Conservation (phyloP, 2,888 invertebrate genomes). For the Lithophane leautieri region DNA sequence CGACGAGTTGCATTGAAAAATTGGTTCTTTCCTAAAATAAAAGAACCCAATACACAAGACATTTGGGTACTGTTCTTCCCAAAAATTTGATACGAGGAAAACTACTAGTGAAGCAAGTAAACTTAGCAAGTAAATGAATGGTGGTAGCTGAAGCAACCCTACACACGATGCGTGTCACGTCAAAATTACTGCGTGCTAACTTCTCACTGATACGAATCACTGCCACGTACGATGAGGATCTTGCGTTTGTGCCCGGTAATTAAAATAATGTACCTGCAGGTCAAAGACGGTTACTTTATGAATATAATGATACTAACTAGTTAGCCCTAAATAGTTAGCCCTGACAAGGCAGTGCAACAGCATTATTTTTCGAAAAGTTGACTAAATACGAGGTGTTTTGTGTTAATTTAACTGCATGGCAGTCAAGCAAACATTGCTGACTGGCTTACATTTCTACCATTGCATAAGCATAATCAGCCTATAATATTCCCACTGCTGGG, state of each 20-base stretch:
- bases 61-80: background rate
- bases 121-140: background rate
- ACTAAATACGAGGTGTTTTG: background rate
- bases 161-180: slow-evolving; percentile 27
- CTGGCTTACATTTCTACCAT: background rate
- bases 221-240: slow-evolving; percentile 23
- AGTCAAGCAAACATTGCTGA: background rate
- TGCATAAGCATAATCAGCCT: background rate
- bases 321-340: background rate
- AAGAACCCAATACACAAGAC: background rate
- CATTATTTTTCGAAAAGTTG: background rate
- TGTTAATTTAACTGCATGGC: background rate
- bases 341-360: background rate
- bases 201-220: slow-evolving; percentile 36
- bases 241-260: slow-evolving; percentile 6
- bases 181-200: slow-evolving; percentile 1
- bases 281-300: background rate
- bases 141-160: slow-evolving; percentile 8
- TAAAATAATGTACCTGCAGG: slow-evolving; percentile 19
- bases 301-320: background rate
- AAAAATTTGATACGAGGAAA: too few species aligned
- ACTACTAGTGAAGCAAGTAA: background rate
- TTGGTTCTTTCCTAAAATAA: background rate
- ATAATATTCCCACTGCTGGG: background rate
- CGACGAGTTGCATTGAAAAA: background rate